Conservation (phyloP, 92 coral and sea anemone genomes). For the Bergia sp. region DNA sequence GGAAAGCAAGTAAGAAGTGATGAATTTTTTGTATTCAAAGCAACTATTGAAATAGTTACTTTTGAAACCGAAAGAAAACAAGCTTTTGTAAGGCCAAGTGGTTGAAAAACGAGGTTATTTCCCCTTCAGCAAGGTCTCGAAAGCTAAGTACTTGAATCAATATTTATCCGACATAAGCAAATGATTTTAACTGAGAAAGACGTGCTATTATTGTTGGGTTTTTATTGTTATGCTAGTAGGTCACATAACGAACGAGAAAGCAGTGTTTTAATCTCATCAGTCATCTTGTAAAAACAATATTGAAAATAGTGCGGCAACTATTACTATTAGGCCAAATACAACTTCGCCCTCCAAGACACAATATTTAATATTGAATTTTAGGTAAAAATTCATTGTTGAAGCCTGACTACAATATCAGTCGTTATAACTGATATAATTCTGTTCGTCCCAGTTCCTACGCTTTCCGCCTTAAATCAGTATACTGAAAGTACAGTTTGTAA, state of each 20-base stretch:
- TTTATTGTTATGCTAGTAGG: background rate
- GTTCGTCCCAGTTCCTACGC: background rate
- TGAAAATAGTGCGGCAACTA: background rate
- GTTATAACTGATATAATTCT: background rate
- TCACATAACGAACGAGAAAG: background rate
- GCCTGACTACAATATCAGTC: background rate
- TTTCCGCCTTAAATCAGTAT: background rate
- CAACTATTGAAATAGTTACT: too few species aligned
- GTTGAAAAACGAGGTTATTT: too few species aligned
- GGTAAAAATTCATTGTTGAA: background rate
- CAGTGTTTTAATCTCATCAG: background rate
- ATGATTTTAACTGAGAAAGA: background rate
- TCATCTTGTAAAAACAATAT: background rate
- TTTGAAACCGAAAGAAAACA: too few species aligned
- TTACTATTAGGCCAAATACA: too few species aligned
- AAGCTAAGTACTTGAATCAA: background rate
- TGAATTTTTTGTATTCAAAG: too few species aligned
- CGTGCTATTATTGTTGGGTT: too few species aligned
- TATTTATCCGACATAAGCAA: background rate
- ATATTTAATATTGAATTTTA: background rate
- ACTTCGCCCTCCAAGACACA: background rate
- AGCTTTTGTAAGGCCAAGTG: background rate
- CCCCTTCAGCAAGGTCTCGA: too few species aligned
- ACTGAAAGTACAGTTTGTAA: background rate
- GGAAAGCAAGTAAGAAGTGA: too few species aligned